Evolutionary conservation across 2,888 invertebrate species (phyloP).

Genomic region (Sarcophaga subvicina): DNA sequence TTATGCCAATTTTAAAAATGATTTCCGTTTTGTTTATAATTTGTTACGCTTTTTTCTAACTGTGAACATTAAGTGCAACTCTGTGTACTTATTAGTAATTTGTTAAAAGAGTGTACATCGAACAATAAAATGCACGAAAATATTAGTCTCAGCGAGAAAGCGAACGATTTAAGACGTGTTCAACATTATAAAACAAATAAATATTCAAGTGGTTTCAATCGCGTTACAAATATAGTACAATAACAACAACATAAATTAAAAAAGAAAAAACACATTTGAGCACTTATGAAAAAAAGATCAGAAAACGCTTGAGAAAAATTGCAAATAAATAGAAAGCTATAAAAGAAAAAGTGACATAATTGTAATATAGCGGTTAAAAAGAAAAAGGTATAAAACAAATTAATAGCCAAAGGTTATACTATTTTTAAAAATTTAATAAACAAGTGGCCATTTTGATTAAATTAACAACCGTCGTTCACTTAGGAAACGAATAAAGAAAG

Average conservation of each 20-base stretch:
- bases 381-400: conserved; percentile 50
- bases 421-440: conserved; percentile 38
- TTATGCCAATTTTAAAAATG: no score
- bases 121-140: conserved; percentile 49
- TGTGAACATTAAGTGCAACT: neutral
- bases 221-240: conserved; percentile 14
- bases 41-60: no score
- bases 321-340: neutral
- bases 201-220: neutral
- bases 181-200: conserved; percentile 32
- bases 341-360: conserved; percentile 23
- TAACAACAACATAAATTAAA: neutral
- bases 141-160: conserved; percentile 73
- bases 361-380: neutral
- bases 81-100: neutral
- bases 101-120: conserved; percentile 27
- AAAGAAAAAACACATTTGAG: conserved; percentile 25
- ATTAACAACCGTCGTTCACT: conserved; percentile 51
- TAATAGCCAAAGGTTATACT: neutral
- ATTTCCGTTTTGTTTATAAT: no score
- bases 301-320: conserved; percentile 1
- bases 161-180: conserved; percentile 73
- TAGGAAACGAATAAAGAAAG: conserved; percentile 64
- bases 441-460: conserved; percentile 71
- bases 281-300: conserved; percentile 1